phyloP scores from a whole-genome alignment of 2,888 invertebrate species.

The Frankliniella intonsa region DNA sequence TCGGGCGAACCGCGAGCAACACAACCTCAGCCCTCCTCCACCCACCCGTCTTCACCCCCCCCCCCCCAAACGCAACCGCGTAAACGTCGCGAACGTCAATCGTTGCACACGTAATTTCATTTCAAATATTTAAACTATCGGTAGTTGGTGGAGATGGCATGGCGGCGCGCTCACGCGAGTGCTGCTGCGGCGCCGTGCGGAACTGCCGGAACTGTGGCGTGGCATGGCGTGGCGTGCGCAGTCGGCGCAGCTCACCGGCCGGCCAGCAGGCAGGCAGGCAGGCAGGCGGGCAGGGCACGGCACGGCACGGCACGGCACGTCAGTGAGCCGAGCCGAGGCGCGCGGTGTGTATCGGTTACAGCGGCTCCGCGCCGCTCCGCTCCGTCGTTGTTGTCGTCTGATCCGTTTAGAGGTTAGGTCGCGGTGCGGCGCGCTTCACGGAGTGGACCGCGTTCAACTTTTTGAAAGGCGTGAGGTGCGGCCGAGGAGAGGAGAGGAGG shows the following conservation, averaged over 20 bases:
- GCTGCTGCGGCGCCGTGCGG: neutral
- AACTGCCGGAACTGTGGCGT: neutral
- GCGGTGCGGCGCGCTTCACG: too few species aligned
- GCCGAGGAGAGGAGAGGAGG: too few species aligned
- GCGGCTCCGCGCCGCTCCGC: neutral
- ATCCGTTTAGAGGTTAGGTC: neutral
- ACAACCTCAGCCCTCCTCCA: too few species aligned
- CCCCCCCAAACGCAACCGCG: neutral
- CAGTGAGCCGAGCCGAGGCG: too few species aligned
- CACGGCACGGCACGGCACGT: too few species aligned
- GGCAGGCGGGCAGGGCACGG: neutral
- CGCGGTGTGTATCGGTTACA: neutral
- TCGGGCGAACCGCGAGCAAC: too few species aligned
- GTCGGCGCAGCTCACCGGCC: neutral
- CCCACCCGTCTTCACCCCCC: too few species aligned
- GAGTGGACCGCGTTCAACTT: too few species aligned
- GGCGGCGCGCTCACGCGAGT: neutral
- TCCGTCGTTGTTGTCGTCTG: neutral
- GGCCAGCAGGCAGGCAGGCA: neutral
- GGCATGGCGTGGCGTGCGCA: neutral
- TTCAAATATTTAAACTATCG: too few species aligned
- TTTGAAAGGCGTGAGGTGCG: too few species aligned
- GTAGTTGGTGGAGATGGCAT: neutral
- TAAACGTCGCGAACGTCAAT: neutral
- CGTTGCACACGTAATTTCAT: neutral